These are phyloP conservation scores for Dromiciops gliroides DNA, from an alignment of 2,113 vertebrate genomes.

Conservation along the genomic window DNA sequence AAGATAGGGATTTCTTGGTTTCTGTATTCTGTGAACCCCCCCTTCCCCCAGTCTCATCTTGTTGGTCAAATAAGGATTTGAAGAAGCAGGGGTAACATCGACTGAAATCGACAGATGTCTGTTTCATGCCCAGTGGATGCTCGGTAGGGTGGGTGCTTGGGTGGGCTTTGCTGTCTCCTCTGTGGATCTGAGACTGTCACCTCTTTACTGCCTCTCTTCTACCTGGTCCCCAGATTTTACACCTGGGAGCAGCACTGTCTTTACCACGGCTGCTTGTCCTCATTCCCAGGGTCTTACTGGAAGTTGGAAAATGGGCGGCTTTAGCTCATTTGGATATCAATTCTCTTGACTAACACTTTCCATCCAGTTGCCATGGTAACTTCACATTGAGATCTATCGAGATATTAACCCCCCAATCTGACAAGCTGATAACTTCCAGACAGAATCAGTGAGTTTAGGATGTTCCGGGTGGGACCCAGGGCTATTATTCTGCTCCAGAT, in stretches of 20 bases:
- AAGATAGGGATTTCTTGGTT: neutral
- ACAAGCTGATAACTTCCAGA: constrained; percentile 73
- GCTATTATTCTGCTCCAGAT: constrained; percentile 49
- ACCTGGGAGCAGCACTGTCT: constrained; percentile 10
- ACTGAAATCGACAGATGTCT: neutral
- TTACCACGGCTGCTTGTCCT: neutral
- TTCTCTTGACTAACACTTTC: constrained; percentile 75
- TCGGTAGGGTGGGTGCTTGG: neutral
- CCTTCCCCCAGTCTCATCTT: too few species aligned
- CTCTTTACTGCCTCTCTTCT: constrained; percentile 2
- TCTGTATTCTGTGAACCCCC: too few species aligned
- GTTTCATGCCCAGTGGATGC: neutral
- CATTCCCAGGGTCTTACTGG: constrained; percentile 50
- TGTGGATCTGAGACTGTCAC: neutral
- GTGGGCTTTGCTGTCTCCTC: neutral
- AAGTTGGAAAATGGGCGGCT: constrained; percentile 29
- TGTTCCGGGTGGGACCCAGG: neutral
- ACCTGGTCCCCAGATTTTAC: constrained; percentile 16
- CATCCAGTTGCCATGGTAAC: constrained; percentile 66
- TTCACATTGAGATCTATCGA: constrained; percentile 44
- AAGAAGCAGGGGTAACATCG: neutral
- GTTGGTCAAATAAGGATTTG: constrained; percentile 2
- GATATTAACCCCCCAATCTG: constrained; percentile 56
- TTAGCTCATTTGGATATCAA: constrained; percentile 56
- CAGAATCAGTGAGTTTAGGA: constrained; percentile 51